Base-by-base conservation (phyloP, 2,888 invertebrate genomes). In the Epirrita christyi region DNA sequence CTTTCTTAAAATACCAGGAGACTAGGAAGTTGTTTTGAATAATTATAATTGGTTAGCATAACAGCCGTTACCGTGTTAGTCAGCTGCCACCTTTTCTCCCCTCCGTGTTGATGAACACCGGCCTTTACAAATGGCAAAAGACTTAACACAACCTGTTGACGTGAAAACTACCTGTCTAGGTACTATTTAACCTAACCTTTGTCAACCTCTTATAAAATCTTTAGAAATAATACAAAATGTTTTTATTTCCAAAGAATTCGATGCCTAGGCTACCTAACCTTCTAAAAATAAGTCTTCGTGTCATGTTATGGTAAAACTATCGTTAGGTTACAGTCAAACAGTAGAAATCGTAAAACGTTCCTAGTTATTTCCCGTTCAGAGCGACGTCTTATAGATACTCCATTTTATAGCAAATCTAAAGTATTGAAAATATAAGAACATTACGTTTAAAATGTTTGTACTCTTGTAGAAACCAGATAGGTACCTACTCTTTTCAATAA, bases 301-400 rank as follows among this genome's bases (percentile, higher is more conserved):
- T 42, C 46, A 47, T 34, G 43, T 47, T 38, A 34, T 11, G 13
- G 9, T n/a, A 29, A 44, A 52, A 38, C 42, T 6, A 52, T 21
- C 28, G 13, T 41, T 32, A 10, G 11, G 38, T 40, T 28, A 42
- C 27, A 27, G 36, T 47, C 27, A 32, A 53, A 15, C 15, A 37
- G 34, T 13, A 44, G 38, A 50, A 41, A 59, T 49, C 55, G 27
- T 52, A 59, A 41, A 47, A 42, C 32, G 15, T 21, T 36, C 11
- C 29, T 21, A 55, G 14, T 60, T 60, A 53, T 62, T 54, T 54
- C 32, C 54, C 21, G 50, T 58, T 46, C 21, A 54, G 50, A 38
- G 28, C 55, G 41, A 37, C 41, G 48, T 44, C 50, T 50, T 49
- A 49, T 54, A 52, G 15, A 54, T 54, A 56, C 14, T n/a, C 2